Base-by-base conservation (phyloP, 2,797 vertebrate species). In the Argentina silus region DNA sequence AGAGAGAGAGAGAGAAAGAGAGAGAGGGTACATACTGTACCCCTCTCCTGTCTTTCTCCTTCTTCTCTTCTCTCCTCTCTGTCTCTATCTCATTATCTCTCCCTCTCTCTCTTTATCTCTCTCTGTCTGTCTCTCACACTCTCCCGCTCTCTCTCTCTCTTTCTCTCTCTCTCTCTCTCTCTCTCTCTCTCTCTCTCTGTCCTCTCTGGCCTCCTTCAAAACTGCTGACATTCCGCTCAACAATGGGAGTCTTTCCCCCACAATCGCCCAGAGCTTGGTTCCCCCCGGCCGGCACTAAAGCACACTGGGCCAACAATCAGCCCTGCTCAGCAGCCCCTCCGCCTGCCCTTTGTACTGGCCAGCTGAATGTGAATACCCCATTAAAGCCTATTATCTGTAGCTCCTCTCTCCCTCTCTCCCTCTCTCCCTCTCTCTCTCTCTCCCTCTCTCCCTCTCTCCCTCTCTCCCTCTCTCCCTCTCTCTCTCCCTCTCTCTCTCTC, bases 381-480 rank as follows among this genome's bases (percentile, higher is more conserved):
- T 85, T 89, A 87, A 87, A 85, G 86, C 86, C 85, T 87, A 86
- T 89, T 89, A 86, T 86, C 82, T 85, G 83, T 45, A 83, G 75
- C 86, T 80, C 63, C 80, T 85, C 76, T 75, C 59, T 56, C 51
- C 51, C 55, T 70, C 17, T 65, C n/a, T 65, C 63, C n/a, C 74
- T 81, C 72, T 48, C 64, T 23, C 17, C 17, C 17, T 23, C 45
- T 42, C 12, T 17, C 7, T 44, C 42, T 51, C 45, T 51, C 17
- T 1, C 45, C 14, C 17, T 51, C 21, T 12, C 14, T 23, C 27
- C 12, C 4, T 17, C 15, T 17, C 36, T 64, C 0, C 6, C 3
- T 8, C 36, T 59, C 21, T 36, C 19, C n/a, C 10, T 36, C 19
- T 5, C 0, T 36, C 2, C 23, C 10, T 36, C 3, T 12, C 23